Base-by-base conservation (phyloP, 2,113 vertebrate genomes). In the Carassius gibelio region DNA sequence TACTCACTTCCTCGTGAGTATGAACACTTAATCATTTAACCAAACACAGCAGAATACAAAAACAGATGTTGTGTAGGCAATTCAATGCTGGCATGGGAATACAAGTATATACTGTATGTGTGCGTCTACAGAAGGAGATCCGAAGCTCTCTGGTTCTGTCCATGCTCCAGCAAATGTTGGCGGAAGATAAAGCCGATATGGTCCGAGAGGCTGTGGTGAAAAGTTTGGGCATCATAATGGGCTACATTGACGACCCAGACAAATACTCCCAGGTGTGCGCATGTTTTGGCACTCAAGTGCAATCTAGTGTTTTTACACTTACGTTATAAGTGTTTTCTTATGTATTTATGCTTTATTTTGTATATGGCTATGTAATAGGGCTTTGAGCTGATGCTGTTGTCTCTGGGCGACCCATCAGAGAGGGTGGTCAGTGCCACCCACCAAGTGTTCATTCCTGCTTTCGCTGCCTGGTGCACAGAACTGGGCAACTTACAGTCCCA, bases 201-300 rank as follows among this genome's bases (percentile, higher is more conserved):
- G 98, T 99, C 89, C 95, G 98, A 93, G 98, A 99, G 95, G 98
- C 98, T 74, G 98, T 99, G 66, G 98, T 99, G 91, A 99, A 97
- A 94, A 99, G 98, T 92, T 96, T 99, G 75, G 97, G 96, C 34
- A 95, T 99, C 89, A 99, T 99, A 89, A 98, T 99, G 98, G 97
- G 95, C 69, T 99, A 98, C 91, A 99, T 99, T 76, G 98, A 99
- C 88, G 98, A 99, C 91, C 93, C 97, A 89, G 97, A 99, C 93
- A 99, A 99, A 90, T 99, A 99, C 75, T 95, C 96, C 83, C 97
- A 98, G 97, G 98, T 99, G 91, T 85, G 81, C 86, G 87, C 88
- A n/a, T 71, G 48, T 75, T 78, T 77, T 52, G 2, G 7, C 0
- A n/a, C 42, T 64, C 6, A 23, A 38, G 34, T 57, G 21, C 30